Evolutionary conservation across 2,797 vertebrate species (phyloP).

Genomic region (Hylomyscus alleni): DNA sequence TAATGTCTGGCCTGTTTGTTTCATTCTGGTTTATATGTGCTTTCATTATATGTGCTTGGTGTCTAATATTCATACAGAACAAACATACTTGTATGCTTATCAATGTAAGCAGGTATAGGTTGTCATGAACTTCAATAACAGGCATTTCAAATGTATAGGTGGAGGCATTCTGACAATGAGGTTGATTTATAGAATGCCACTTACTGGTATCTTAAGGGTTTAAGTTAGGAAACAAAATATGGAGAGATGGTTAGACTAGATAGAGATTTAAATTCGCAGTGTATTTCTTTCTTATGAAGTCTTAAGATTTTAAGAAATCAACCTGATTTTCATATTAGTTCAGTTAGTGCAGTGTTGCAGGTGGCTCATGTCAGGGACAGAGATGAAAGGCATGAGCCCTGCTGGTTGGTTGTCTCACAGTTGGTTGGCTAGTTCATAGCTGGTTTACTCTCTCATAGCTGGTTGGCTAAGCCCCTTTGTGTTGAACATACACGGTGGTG

Average conservation of each 20-base stretch:
- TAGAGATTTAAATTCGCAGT: neutral
- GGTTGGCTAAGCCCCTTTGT: fast-evolving
- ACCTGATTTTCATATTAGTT: neutral
- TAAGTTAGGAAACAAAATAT: neutral
- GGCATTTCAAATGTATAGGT: slow-evolving; percentile 40
- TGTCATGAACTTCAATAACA: neutral
- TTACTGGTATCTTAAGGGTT: neutral
- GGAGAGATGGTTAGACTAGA: neutral
- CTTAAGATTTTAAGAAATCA: neutral
- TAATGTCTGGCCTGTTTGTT: neutral
- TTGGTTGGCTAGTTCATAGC: no score
- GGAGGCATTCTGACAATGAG: neutral
- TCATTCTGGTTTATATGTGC: neutral
- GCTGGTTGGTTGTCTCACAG: neutral
- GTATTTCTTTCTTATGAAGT: neutral
- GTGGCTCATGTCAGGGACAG: neutral
- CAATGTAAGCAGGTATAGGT: neutral
- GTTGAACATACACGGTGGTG: neutral
- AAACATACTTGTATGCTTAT: neutral
- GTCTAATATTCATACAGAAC: neutral
- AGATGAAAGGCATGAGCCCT: neutral
- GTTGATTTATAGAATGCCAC: neutral
- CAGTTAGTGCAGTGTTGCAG: neutral
- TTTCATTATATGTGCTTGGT: neutral
- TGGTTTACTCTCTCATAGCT: neutral